These are phyloP conservation scores for Strix occidentalis DNA, from an alignment of 2,797 vertebrate genomes.

Conservation along the genomic window DNA sequence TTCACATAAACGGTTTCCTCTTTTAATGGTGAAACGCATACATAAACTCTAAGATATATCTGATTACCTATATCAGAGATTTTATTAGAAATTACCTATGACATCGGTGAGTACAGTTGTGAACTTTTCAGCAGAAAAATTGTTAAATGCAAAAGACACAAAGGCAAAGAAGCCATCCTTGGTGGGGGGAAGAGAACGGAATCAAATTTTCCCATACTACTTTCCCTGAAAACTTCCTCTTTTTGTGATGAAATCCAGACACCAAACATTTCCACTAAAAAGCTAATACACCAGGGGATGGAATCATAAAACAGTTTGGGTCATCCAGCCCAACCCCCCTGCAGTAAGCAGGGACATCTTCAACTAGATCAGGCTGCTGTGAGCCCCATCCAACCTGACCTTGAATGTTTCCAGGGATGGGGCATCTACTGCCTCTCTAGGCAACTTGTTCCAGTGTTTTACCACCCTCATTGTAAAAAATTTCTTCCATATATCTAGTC, in stretches of 20 bases:
- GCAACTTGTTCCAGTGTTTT: background rate
- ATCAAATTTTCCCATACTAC: background rate
- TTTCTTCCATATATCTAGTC: background rate
- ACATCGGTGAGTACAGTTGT: background rate
- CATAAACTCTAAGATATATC: background rate
- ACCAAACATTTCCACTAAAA: background rate
- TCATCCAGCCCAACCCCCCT: background rate
- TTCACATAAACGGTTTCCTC: background rate
- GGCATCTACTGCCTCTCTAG: background rate
- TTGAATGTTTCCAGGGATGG: background rate
- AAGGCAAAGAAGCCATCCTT: background rate
- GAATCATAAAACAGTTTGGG: background rate
- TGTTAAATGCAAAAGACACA: background rate
- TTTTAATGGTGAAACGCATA: background rate
- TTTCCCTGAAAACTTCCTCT: slow-evolving; percentile 20
- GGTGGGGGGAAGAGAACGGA: background rate
- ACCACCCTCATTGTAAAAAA: background rate
- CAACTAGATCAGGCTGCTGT: background rate
- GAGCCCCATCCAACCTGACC: background rate
- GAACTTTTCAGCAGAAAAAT: background rate
- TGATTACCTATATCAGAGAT: background rate
- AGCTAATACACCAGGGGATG: background rate
- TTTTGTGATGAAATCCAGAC: slow-evolving; percentile 1
- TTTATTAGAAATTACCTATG: background rate
- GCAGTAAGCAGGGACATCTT: background rate